phyloP scores from a whole-genome alignment of 2,797 vertebrate species.

The Betta splendens region DNA sequence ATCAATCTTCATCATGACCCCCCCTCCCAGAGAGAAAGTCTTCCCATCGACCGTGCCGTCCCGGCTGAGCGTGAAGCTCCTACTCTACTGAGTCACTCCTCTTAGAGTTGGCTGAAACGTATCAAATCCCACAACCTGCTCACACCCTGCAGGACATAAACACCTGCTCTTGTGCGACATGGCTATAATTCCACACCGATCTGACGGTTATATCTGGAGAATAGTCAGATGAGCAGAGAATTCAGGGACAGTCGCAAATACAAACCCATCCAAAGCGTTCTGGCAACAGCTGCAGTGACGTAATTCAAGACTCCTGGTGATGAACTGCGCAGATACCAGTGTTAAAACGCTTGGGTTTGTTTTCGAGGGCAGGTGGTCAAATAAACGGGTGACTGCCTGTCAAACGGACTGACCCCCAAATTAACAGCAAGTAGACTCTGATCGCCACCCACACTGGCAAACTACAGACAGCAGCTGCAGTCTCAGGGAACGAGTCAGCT shows the following conservation, averaged over 20 bases:
- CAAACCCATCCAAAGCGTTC: conserved; percentile 15
- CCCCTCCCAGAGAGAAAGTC: conserved; percentile 22
- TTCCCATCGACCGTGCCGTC: conserved; percentile 46
- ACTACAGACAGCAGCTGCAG: conserved; percentile 5
- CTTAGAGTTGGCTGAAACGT: conserved; percentile 23
- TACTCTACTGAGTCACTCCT: conserved; percentile 46
- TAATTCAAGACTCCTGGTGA: conserved; percentile 17
- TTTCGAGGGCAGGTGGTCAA: conserved; percentile 27
- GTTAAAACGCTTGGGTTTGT: conserved; percentile 15
- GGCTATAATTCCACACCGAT: conserved; percentile 37
- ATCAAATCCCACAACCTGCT: conserved; percentile 49
- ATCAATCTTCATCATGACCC: conserved; percentile 60
- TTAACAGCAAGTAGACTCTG: background rate
- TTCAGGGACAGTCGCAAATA: conserved; percentile 36
- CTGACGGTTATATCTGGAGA: conserved; percentile 1
- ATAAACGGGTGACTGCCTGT: conserved; percentile 30
- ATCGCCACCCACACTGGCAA: conserved; percentile 37
- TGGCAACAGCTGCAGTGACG: conserved; percentile 19
- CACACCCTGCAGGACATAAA: too few species aligned
- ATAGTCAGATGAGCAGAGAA: conserved; percentile 50
- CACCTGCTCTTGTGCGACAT: too few species aligned
- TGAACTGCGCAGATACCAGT: background rate
- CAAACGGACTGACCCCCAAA: conserved; percentile 18
- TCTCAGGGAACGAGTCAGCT: conserved; percentile 11
- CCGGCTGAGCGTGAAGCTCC: conserved; percentile 49